Evolutionary conservation across 2,888 invertebrate genomes (phyloP), one percentile per base, ranked within the genome.

Genomic region (Napeogenes sylphis): DNA sequence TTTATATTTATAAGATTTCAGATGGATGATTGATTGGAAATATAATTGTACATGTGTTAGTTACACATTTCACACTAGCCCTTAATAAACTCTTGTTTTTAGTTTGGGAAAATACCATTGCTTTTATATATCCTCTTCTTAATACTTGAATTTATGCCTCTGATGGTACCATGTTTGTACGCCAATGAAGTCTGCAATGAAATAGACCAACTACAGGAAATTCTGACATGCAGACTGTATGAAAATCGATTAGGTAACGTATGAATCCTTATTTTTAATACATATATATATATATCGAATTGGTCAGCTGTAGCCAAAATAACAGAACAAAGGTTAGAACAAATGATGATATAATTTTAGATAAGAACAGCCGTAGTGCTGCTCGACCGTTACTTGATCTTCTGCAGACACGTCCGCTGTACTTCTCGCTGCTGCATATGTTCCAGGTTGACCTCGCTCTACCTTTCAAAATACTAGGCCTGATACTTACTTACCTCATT

Each of bases 391-490:
- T 88, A 6, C 72, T 86, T 5, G 75, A 81, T 0, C 75, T 87
- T 66, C 84, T 83, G 2, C 82, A 85, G 68, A 80, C 81, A 0
- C 77, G 82, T 2, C 78, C 83, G 64, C 73, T 88, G 59, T 83
- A 87, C 2, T 85, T 87, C 70, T 80, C 81, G 0, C 78, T 87
- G n/a, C 73, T 88, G 35, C 81, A 83, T 33, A 82, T 86, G 79
- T 68, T 87, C 57, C 76, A 83, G 67, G 77, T 88, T 56, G 82
- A 86, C 63, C 78, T 85, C 55, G 81, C 85, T 0, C 74, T 88
- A 30, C 87, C 87, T 0, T 83, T 88, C 68, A 84, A 85, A 67
- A 84, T 83, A 63, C 69, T 83, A 5, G 82, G 82, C 0, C 71
- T 87, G 4, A 74, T 86, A 4, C 73, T 81, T 45, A 84, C 85